These are phyloP conservation scores for Mohoua ochrocephala DNA, from an alignment of 2,113 vertebrate species.

Conservation along the genomic window DNA sequence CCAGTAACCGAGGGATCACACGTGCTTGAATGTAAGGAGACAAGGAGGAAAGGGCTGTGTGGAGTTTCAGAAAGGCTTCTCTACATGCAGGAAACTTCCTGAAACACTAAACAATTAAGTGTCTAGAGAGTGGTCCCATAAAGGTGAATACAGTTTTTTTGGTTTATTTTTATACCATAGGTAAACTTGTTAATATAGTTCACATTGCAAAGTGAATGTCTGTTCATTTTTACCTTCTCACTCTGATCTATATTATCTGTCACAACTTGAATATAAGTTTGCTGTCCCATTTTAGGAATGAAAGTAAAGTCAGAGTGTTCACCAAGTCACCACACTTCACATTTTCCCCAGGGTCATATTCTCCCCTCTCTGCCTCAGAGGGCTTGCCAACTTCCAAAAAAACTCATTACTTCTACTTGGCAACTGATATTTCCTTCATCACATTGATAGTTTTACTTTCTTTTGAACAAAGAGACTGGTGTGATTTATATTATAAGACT, in stretches of 20 bases:
- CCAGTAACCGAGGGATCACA: not conserved
- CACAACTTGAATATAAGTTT: not conserved
- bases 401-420: not conserved
- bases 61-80: not conserved
- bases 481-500: not conserved
- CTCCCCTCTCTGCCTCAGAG: not conserved
- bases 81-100: not conserved
- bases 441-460: not conserved
- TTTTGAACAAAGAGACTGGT: not conserved
- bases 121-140: not conserved
- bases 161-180: not conserved
- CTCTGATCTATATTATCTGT: not conserved
- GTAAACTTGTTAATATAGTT: not conserved
- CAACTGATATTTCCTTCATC: slow-evolving; percentile 2
- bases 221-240: not conserved
- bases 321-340: not conserved
- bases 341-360: not conserved
- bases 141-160: not conserved
- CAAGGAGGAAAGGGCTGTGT: not conserved
- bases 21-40: not conserved
- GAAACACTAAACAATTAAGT: not conserved
- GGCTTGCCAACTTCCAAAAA: not conserved
- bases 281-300: not conserved
- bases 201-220: not conserved
- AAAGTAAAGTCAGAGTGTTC: not conserved